A percentile compares a stretch with the other conserved stretches of the same genome.
These are phyloP conservation scores for Pteruthius melanotis DNA, from an alignment of 2,113 vertebrate genomes.

Conservation along the genomic window DNA sequence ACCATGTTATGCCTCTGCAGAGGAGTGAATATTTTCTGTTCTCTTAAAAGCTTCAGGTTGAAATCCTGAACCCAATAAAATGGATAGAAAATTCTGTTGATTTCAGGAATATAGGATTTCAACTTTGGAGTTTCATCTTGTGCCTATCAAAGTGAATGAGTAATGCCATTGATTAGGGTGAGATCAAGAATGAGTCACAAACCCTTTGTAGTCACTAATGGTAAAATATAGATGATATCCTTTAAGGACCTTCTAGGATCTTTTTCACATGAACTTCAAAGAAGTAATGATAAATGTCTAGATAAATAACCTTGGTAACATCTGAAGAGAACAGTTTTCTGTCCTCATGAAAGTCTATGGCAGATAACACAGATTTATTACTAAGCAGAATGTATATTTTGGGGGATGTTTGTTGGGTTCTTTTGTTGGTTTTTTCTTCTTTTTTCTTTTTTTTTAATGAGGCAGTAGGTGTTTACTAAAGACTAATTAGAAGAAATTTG, in stretches of 20 bases:
- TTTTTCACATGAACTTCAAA: conserved; percentile 14
- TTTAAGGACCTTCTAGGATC: not conserved
- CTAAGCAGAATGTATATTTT: not conserved
- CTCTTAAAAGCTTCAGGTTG: not conserved
- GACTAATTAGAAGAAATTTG: conserved; percentile 48
- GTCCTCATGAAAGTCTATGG: not conserved
- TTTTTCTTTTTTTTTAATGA: not conserved
- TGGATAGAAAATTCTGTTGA: not conserved
- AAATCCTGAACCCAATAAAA: not conserved
- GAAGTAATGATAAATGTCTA: not conserved
- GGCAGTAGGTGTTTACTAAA: conserved; percentile 13
- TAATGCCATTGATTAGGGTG: not conserved
- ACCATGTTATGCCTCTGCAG: not conserved
- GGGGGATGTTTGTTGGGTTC: not conserved
- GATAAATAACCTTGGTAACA: not conserved
- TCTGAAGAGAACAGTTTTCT: not conserved
- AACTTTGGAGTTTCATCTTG: not conserved
- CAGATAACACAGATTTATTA: not conserved
- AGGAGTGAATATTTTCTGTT: not conserved
- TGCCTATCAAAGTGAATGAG: not conserved
- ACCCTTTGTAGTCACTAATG: not conserved
- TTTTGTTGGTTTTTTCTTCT: not conserved
- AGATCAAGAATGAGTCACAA: conserved; percentile 1
- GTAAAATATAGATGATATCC: not conserved
- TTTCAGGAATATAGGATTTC: not conserved